Conservation (phyloP, 2,797 vertebrate species). For the Lates japonicus region DNA sequence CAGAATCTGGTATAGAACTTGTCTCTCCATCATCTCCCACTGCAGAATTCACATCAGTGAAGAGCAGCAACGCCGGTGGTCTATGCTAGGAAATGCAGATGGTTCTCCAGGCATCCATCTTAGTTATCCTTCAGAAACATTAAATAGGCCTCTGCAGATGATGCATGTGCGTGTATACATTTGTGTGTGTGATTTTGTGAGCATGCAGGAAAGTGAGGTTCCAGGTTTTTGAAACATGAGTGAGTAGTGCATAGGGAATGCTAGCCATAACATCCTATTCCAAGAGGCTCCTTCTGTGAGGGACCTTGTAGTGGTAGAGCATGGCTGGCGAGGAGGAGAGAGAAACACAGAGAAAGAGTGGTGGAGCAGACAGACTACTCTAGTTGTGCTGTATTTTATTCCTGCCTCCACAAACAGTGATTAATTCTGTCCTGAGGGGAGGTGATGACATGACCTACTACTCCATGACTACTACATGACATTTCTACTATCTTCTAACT, state of each 20-base stretch:
- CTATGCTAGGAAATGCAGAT: constrained; percentile 13
- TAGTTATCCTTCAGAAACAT: constrained; percentile 62
- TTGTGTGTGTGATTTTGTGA: constrained; percentile 9
- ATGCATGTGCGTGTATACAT: constrained; percentile 19
- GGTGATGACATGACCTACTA: constrained; percentile 59
- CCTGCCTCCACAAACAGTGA: constrained; percentile 60
- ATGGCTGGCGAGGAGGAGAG: constrained; percentile 10
- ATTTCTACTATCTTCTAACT: constrained; percentile 57
- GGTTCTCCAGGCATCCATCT: constrained; percentile 47
- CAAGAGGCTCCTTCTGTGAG: constrained; percentile 41
- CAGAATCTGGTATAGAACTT: constrained; percentile 29
- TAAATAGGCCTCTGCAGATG: constrained; percentile 55
- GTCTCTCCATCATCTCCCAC: constrained; percentile 28
- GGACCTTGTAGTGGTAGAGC: constrained; percentile 10
- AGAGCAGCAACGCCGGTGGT: constrained; percentile 55
- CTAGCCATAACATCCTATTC: constrained; percentile 73
- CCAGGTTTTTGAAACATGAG: constrained; percentile 67
- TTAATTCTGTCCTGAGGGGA: constrained; percentile 55
- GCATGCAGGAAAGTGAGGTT: constrained; percentile 52
- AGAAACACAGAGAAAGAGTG: background rate
- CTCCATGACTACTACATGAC: constrained; percentile 56
- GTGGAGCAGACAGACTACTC: constrained; percentile 25
- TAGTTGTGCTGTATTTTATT: constrained; percentile 41
- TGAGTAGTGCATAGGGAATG: constrained; percentile 57
- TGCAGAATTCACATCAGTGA: constrained; percentile 45